Base-by-base conservation (phyloP, 2,797 vertebrate genomes). In the Lates japonicus region DNA sequence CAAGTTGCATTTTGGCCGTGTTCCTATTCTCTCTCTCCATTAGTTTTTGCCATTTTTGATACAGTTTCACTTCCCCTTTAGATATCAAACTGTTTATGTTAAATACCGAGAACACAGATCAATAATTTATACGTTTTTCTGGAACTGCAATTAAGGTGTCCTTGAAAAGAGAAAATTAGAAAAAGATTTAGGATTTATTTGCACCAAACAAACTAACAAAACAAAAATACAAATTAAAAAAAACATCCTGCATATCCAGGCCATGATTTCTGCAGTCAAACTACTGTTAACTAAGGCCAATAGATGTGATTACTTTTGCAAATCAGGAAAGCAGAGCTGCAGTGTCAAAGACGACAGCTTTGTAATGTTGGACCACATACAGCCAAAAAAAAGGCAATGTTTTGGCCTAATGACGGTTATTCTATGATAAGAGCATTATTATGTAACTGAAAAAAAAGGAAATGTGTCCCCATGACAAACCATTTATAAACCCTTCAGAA, bases 1-100 rank as follows among this genome's bases (percentile, higher is more conserved):
- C 1, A 39, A 46, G 46, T 17, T 44, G 8, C n/a, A 65, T 29
- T 35, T 46, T 63, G 25, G 49, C 20, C 54, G 48, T 33, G 3
- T 55, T 59, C n/a, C 20, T 33, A n/a, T n/a, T n/a, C n/a, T n/a
- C 0, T 1, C 14, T 57, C 22, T 22, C 41, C 22, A 37, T 55
- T 22, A 13, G 33, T 3, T 9, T 22, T 7, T 57, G 16, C 11
- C 41, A 3, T 42, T 13, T 37, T 0, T 1, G 12, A 41, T 11
- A 41, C 3, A 64, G 41, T 49, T 25, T 41, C 25, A 55, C 48
- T 12, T 66, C 9, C n/a, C 1, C 8, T 52, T 59, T 59, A 17
- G 74, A 74, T 41, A 51, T 61, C 31, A 66, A 68, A 74, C 29
- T 7, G 20, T 54, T 31, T 72, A 5, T 20, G 0, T 2, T 52